Percentiles rank a stretch among this genome's conserved stretches.
phyloP scores from a whole-genome alignment of 2,888 invertebrate genomes.

The Agrotis puta region DNA sequence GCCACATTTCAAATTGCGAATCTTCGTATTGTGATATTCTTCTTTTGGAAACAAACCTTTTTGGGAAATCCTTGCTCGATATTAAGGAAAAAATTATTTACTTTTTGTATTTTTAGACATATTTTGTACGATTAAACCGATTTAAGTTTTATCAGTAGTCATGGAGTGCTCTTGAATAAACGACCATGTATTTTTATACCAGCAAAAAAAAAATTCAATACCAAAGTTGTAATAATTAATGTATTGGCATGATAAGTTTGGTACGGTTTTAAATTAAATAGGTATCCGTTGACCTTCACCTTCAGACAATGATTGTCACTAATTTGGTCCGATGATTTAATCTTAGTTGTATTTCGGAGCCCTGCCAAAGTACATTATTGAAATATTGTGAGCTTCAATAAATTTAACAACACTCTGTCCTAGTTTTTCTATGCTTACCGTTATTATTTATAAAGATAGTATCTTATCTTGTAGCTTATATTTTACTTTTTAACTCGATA shows the following conservation, averaged over 20 bases:
- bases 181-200: background rate
- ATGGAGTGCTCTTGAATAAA: slow-evolving; percentile 10
- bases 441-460: background rate
- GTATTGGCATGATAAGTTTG: slow-evolving; percentile 29
- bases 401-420: background rate
- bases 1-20: slow-evolving; percentile 46
- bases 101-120: background rate
- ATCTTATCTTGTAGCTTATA: background rate
- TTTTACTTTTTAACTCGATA: background rate
- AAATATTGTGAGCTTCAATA: background rate
- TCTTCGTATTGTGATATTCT: background rate
- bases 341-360: slow-evolving; percentile 18
- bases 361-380: slow-evolving; percentile 28
- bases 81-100: too few relatives aligned
- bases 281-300: slow-evolving; percentile 31
- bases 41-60: background rate
- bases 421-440: background rate
- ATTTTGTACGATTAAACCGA: too few relatives aligned
- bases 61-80: background rate
- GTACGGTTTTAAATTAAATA: slow-evolving; percentile 16
- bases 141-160: background rate
- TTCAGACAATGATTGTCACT: slow-evolving; percentile 9
- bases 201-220: slow-evolving; percentile 22
- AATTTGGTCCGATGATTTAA: slow-evolving; percentile 19
- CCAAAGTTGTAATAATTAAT: slow-evolving; percentile 23